These are phyloP conservation scores for Peromyscus melanophrys DNA, from an alignment of 2,797 vertebrate species.

Conservation along the genomic window DNA sequence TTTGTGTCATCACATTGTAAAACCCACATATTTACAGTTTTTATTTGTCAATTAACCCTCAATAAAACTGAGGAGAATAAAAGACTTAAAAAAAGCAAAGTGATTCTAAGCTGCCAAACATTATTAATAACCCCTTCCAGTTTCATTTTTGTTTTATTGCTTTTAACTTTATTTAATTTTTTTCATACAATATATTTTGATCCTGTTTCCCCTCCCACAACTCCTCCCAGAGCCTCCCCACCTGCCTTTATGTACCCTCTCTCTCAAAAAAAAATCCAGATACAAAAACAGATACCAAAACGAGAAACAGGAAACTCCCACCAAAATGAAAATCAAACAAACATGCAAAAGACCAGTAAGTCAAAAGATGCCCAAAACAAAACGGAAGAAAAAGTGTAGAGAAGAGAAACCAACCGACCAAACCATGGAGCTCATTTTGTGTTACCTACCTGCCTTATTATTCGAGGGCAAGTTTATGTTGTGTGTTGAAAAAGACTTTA, in stretches of 20 bases:
- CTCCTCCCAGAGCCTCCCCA: background rate
- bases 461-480: constrained; percentile 41
- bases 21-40: constrained; percentile 5
- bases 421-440: background rate
- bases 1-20: constrained; percentile 19
- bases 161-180: background rate
- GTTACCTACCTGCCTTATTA: background rate
- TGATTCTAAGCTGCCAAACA: constrained; percentile 49
- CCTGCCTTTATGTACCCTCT: background rate
- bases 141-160: background rate
- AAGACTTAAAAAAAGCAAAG: constrained; percentile 57
- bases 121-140: constrained; percentile 45
- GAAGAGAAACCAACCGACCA: background rate
- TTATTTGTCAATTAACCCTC: constrained; percentile 43
- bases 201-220: background rate
- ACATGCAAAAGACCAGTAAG: background rate
- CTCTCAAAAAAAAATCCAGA: background rate
- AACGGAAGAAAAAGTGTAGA: background rate
- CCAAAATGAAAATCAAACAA: background rate
- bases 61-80: constrained; percentile 22
- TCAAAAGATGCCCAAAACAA: background rate
- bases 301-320: background rate
- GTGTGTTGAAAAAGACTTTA: background rate
- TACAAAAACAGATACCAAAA: background rate
- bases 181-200: background rate